Percentiles rank a stretch among this genome's conserved stretches.
Conservation (phyloP, 1,140 invertebrate species). For the Helicoverpa armigera region DNA sequence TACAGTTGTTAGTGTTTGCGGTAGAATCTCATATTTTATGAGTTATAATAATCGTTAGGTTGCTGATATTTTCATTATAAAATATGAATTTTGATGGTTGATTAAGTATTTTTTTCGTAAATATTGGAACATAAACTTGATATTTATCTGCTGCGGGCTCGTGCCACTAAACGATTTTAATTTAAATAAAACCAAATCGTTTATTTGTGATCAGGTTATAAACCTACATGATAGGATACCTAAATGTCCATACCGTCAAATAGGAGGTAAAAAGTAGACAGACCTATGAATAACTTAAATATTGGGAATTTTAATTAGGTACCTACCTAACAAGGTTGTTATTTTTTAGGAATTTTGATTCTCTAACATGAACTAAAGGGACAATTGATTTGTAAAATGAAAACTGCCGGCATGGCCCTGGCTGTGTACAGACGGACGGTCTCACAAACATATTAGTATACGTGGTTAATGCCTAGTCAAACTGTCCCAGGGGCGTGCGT, state of each 20-base stretch:
- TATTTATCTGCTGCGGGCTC: too few species aligned
- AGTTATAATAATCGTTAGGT: background rate
- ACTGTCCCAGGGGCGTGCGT: constrained; percentile 72
- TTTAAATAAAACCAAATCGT: background rate
- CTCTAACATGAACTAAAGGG: background rate
- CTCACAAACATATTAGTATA: constrained; percentile 81
- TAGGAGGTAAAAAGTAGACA: too few species aligned
- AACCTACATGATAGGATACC: too few species aligned
- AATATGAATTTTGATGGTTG: background rate
- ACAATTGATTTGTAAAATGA: constrained; percentile 33
- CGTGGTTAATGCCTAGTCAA: constrained; percentile 75
- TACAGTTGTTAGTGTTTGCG: constrained; percentile 33
- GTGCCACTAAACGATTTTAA: too few species aligned
- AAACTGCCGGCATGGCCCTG: background rate
- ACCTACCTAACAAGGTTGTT: too few species aligned
- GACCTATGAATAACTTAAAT: too few species aligned
- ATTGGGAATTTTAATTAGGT: too few species aligned
- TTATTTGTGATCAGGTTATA: too few species aligned
- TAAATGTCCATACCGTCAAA: too few species aligned
- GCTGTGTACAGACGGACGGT: constrained; percentile 58
- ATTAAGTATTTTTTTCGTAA: too few species aligned
- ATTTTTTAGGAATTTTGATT: background rate
- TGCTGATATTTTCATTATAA: constrained; percentile 19
- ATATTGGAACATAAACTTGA: too few species aligned
- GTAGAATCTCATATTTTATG: constrained; percentile 34